Evolutionary conservation across 1,140 invertebrate species (phyloP).

Genomic region (Lepidurus arcticus): DNA sequence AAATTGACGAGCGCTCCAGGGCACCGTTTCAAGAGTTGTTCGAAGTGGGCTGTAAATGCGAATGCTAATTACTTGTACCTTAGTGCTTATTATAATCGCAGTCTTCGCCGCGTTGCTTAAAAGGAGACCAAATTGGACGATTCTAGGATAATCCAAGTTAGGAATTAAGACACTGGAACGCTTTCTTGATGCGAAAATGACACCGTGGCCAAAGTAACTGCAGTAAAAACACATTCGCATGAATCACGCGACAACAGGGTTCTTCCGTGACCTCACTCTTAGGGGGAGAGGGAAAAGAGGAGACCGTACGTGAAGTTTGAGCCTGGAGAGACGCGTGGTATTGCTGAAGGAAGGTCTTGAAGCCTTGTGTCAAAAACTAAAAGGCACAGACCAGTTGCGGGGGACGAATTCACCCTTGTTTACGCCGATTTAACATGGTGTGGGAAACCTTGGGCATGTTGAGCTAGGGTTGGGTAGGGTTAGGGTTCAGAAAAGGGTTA

Average conservation of each 20-base stretch:
- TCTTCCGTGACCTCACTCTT: not conserved
- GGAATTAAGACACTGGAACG: no score
- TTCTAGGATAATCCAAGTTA: no score
- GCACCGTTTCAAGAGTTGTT: not conserved
- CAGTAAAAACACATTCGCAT: not conserved
- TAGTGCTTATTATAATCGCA: not conserved
- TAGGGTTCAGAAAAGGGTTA: not conserved
- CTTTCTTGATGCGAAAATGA: no score
- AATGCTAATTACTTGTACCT: not conserved
- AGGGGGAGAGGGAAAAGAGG: no score
- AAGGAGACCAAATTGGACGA: not conserved
- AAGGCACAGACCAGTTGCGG: not conserved
- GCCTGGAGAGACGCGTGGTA: not conserved
- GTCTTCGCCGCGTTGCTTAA: not conserved
- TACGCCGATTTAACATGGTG: not conserved
- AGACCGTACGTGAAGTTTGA: no score
- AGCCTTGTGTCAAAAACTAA: not conserved
- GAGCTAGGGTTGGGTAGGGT: not conserved
- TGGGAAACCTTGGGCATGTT: not conserved
- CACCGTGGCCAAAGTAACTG: no score
- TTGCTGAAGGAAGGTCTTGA: not conserved
- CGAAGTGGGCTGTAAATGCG: not conserved
- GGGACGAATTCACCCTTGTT: not conserved
- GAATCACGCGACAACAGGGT: not conserved
- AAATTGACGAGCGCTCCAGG: not conserved